Evolutionary conservation across 2,888 invertebrate species (phyloP).

Genomic region (Dynastes hyllus): DNA sequence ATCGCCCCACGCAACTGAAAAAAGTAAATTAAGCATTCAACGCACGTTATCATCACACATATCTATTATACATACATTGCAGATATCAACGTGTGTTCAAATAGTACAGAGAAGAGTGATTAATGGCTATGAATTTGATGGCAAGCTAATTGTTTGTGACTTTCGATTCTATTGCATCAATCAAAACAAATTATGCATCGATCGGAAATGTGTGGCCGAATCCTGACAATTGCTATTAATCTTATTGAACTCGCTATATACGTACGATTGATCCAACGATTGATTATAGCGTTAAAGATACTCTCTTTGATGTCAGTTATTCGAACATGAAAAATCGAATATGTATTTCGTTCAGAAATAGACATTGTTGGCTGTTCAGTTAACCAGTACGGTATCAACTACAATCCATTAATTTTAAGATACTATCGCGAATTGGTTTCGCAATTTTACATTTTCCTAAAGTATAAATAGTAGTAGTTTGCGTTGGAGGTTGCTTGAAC

Average conservation of each 20-base stretch:
- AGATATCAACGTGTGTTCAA: background rate
- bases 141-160: constrained; percentile 33
- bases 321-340: background rate
- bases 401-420: too few species aligned
- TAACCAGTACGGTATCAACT: too few species aligned
- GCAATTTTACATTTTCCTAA: too few species aligned
- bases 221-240: constrained; percentile 16
- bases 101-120: constrained; percentile 6
- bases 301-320: background rate
- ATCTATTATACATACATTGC: background rate
- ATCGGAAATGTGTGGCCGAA: background rate
- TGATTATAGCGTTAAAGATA: background rate
- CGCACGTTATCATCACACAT: too few species aligned
- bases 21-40: too few species aligned
- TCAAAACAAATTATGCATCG: constrained; percentile 19
- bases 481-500: too few species aligned
- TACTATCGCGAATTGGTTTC: too few species aligned
- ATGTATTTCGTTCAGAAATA: too few species aligned
- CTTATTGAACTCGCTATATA: background rate
- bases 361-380: too few species aligned
- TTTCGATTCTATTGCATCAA: constrained; percentile 29
- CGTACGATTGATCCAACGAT: background rate
- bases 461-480: too few species aligned
- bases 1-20: too few species aligned
- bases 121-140: constrained; percentile 10